Base-by-base conservation (phyloP, 1,140 invertebrate genomes). In the Tetragnatha versicolor region DNA sequence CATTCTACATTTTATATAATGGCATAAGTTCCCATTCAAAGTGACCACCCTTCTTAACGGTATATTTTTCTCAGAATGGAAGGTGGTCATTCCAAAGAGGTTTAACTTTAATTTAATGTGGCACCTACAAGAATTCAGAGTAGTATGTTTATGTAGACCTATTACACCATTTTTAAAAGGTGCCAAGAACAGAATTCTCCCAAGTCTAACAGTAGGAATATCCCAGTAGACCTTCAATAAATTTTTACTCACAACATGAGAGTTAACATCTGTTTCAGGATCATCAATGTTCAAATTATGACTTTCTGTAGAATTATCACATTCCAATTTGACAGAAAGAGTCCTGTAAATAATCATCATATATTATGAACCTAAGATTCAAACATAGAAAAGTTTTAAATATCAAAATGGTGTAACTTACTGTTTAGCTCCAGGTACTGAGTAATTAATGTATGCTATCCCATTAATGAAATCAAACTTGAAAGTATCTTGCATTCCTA, bases 241-340 rank as follows among this genome's bases (percentile, higher is more conserved):
- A n/a, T n/a, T n/a, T n/a, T n/a, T n/a, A 55, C 68, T 70, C 58
- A 70, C 68, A 70, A 70, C 33, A 37, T 22, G 12, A 3, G 3
- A 6, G n/a, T 55, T 70, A 27, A 4, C 22, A 37, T 33, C 1
- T 29, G 20, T 70, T 42, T 70, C 68, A 10, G 12, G 20, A 1
- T 6, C 6, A 12, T 55, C 33, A 42, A 70, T 58, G 5, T 22
- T 9, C 27, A 70, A 55, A 25, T 70, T 0, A 37, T 70, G 27
- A 53, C 9, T 20, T 53, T 53, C 49, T 27, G 14, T 27, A 55
- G 20, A 17, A 17, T 70, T 17, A 55, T 55, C 22, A 37, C 68
- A 70, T 2, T 17, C 3, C 9, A 70, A 35, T 12, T 35, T 55
- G 29, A 70, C 68, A 10, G 35, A 39, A 7, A 70, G 35, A 4